Evolutionary conservation across 2,888 invertebrate genomes (phyloP).

Genomic region (Torymus texanus): DNA sequence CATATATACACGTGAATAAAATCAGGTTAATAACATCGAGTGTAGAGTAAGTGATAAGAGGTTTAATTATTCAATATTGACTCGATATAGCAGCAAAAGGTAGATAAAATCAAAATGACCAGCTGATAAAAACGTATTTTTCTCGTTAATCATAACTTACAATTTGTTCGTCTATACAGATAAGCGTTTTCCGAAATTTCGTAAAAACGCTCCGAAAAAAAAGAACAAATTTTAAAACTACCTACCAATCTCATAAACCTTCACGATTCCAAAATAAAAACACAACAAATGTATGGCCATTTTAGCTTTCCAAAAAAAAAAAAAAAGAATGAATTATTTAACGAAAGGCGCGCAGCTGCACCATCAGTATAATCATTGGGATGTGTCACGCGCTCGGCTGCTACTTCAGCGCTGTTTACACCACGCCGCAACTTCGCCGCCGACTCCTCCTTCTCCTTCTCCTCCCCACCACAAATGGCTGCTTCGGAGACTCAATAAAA

Average conservation of each 20-base stretch:
- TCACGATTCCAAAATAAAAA: no score
- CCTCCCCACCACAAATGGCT: constrained; percentile 13
- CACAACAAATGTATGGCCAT: no score
- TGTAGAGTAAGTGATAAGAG: no score
- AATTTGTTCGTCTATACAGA: no score
- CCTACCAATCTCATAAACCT: no score
- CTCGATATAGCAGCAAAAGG: background rate
- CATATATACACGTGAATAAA: no score
- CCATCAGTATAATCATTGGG: background rate
- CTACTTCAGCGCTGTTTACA: constrained; percentile 13
- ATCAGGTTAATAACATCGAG: no score
- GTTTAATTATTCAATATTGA: background rate
- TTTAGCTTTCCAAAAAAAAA: background rate
- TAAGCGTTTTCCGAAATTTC: no score
- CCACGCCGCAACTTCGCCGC: background rate
- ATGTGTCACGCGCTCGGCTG: background rate
- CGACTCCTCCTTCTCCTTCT: background rate
- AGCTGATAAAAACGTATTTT: no score
- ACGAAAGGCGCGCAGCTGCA: background rate
- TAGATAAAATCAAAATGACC: background rate
- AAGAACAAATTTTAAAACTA: background rate
- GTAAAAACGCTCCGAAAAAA: background rate
- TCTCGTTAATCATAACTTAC: no score
- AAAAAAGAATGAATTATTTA: background rate
- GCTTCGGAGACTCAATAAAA: constrained; percentile 25